phyloP scores from a whole-genome alignment of 2,113 vertebrate genomes.

The Myodes glareolus region DNA sequence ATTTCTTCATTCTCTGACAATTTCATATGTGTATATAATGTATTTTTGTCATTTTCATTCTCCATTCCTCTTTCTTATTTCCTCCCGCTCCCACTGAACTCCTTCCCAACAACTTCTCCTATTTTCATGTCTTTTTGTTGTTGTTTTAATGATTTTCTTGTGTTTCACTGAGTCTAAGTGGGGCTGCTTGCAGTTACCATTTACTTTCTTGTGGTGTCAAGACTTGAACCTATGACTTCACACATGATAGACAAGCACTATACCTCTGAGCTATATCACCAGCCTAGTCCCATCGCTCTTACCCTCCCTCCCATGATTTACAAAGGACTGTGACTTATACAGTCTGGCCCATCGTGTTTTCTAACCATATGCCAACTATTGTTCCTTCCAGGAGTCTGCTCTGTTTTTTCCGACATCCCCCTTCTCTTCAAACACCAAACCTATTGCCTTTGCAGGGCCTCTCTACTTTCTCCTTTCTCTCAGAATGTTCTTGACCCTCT shows the following conservation, averaged over 20 bases:
- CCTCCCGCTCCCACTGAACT: background rate
- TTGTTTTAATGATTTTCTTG: background rate
- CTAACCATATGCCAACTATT: background rate
- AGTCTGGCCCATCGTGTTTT: background rate
- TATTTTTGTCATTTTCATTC: background rate
- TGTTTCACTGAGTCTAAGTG: background rate
- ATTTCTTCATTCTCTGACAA: background rate
- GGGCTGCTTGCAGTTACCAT: background rate
- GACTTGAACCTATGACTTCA: background rate
- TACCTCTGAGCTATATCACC: background rate
- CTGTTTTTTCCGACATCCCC: background rate
- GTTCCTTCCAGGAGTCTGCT: background rate
- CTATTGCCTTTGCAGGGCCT: background rate
- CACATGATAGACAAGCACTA: background rate
- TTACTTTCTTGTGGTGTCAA: background rate
- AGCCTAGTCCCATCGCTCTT: background rate
- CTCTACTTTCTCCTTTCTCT: background rate
- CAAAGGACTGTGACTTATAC: background rate
- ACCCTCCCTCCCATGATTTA: background rate
- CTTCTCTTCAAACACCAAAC: background rate
- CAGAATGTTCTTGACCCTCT: constrained; percentile 5
- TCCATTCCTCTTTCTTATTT: background rate
- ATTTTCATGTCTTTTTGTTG: background rate
- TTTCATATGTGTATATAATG: too few species aligned
- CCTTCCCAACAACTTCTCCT: background rate